Conservation (phyloP, 2,888 invertebrate genomes). For the Celastrina argiolus region DNA sequence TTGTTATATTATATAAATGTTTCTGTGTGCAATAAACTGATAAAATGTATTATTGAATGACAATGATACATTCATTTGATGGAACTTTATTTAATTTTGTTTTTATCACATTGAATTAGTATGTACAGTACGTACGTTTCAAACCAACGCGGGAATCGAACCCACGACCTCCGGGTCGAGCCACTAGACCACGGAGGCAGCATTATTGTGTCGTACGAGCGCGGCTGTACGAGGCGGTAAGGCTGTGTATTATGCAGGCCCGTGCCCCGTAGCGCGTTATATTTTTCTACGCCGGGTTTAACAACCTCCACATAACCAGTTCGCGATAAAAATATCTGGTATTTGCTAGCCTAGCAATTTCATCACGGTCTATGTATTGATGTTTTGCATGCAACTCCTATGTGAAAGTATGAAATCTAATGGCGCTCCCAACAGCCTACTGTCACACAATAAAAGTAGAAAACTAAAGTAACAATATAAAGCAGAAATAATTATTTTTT, state of each 20-base stretch:
- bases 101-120: too few species aligned
- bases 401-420: background rate
- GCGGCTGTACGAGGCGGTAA: background rate
- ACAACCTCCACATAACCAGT: constrained; percentile 8
- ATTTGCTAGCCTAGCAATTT: constrained; percentile 10
- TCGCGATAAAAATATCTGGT: constrained; percentile 17
- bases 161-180: too few species aligned
- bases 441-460: background rate
- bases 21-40: too few species aligned
- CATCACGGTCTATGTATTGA: background rate
- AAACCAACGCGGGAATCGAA: too few species aligned
- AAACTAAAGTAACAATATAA: background rate
- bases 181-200: too few species aligned
- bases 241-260: background rate
- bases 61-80: too few species aligned
- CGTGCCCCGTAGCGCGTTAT: background rate
- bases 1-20: too few species aligned
- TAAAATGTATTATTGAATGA: too few species aligned
- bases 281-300: constrained; percentile 13
- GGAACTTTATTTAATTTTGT: too few species aligned
- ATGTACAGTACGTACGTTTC: too few species aligned
- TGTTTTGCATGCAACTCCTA: background rate
- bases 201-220: too few species aligned
- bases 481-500: background rate
- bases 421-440: background rate